Evolutionary conservation across 2,888 invertebrate species (phyloP), one percentile per base, ranked within the genome.

Genomic region (Aspidapion aeneum): DNA sequence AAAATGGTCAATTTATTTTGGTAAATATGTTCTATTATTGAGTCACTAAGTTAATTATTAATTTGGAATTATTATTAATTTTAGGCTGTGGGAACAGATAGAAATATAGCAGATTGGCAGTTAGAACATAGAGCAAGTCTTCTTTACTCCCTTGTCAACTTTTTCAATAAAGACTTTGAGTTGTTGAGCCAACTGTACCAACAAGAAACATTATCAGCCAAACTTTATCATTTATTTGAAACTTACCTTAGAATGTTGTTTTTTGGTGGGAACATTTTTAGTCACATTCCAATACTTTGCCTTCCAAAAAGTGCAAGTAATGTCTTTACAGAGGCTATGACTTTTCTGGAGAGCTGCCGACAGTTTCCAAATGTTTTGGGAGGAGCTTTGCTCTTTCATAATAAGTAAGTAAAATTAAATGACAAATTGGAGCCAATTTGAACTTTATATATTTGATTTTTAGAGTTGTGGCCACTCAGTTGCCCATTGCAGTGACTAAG

Each of bases 241-340:
- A 91, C 91, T n/a, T 94, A 93, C 79, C 84, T 95, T 60, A 93
- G 94, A 19, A 89, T 94, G 74, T 83, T 94, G 66, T 91, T 91
- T 77, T 90, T 90, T 73, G 90, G 91, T 57, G 91, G 92, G 57
- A 92, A 92, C 78, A 87, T 91, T 68, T 94, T 95, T 78, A 90
- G 91, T 68, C 86, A 91, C 72, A 87, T 93, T 70, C 93, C 94
- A 16, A 88, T 90, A 78, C 81, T 94, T 67, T 87, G 87, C 74
- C 83, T 94, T 71, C 92, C 94, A 16, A 93, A 93, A 93, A 93
- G 91, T 78, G 93, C 91, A 35, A 91, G 91, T 72, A 91, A 90
- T 69, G 87, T 95, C 66, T 95, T 91, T 78, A 84, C 94, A 78
- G 93, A 94, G 81, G 90, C 94, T 1, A 89, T 93, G 80, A 91